A percentile compares a stretch with the other conserved stretches of the same genome.
phyloP scores from a whole-genome alignment of 1,140 invertebrate species.

The Vanessa tameamea region DNA sequence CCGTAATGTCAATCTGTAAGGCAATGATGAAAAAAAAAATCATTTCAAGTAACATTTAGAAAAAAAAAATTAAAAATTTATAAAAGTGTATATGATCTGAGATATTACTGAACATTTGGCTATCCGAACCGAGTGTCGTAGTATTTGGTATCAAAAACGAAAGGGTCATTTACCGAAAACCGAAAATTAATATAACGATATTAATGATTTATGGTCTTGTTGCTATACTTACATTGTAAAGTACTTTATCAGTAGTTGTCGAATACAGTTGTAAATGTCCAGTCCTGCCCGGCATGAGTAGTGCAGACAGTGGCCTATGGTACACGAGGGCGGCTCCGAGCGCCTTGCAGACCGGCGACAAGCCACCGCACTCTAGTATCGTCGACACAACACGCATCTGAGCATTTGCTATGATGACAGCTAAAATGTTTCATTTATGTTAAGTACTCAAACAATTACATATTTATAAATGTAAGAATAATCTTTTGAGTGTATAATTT shows the following conservation, averaged over 20 bases:
- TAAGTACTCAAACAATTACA: not conserved
- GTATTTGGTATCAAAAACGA: too few species aligned
- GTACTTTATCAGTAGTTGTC: constrained; percentile 68
- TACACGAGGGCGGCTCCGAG: constrained; percentile 58
- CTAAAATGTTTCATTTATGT: constrained; percentile 45
- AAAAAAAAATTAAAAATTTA: too few species aligned
- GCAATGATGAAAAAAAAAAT: constrained; percentile 8
- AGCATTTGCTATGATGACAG: constrained; percentile 64
- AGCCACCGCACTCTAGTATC: constrained; percentile 67
- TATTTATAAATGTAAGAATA: too few species aligned
- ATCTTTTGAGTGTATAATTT: too few species aligned
- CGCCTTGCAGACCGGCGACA: constrained; percentile 50
- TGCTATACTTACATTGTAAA: constrained; percentile 72
- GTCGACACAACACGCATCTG: constrained; percentile 62
- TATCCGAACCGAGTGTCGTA: too few species aligned
- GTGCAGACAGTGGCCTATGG: constrained; percentile 49
- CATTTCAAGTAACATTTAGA: too few species aligned
- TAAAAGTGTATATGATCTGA: too few species aligned
- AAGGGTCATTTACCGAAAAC: too few species aligned
- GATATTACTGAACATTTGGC: not conserved
- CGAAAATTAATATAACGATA: too few species aligned
- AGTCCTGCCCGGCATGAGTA: constrained; percentile 66
- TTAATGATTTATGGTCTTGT: not conserved
- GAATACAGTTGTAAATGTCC: constrained; percentile 76
- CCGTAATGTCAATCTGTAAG: constrained; percentile 77